Evolutionary conservation across 64 coral and sea anemone species (phyloP).

Genomic region (Anthopleura sola): DNA sequence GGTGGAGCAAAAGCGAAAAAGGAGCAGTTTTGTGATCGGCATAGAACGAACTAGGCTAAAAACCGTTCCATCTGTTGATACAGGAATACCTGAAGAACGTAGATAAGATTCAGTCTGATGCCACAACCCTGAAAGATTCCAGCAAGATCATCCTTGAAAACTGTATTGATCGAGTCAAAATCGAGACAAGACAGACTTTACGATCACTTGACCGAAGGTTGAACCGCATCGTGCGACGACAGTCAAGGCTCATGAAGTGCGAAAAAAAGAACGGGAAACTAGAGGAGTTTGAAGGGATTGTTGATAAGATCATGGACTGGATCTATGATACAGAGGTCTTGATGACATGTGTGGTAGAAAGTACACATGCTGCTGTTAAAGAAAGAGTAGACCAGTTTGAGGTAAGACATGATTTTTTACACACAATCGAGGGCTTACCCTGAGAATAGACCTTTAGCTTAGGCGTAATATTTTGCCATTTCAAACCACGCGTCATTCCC

Average conservation of each 20-base stretch:
- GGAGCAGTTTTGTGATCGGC: no score
- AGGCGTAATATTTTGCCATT: no score
- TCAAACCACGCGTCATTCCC: no score
- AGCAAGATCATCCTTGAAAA: slow-evolving; percentile 55
- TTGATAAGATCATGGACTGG: slow-evolving; percentile 91
- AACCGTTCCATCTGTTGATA: background rate
- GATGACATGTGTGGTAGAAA: slow-evolving; percentile 48
- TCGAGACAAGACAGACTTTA: slow-evolving; percentile 61
- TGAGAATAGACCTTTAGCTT: no score
- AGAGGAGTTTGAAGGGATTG: slow-evolving; percentile 78
- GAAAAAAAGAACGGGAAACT: slow-evolving; percentile 81
- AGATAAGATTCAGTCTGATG: slow-evolving; percentile 72
- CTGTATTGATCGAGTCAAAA: slow-evolving; percentile 64
- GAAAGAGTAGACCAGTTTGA: slow-evolving; percentile 47
- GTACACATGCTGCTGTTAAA: slow-evolving; percentile 63
- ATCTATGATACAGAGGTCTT: slow-evolving; percentile 85
- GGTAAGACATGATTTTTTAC: background rate
- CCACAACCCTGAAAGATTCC: slow-evolving; percentile 54
- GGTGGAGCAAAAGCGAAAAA: no score
- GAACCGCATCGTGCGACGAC: slow-evolving; percentile 77
- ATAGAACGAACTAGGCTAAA: background rate
- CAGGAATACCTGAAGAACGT: slow-evolving; percentile 84
- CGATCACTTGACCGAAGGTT: slow-evolving; percentile 65
- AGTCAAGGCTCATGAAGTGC: slow-evolving; percentile 90
- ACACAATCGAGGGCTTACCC: no score